phyloP scores from a whole-genome alignment of 2,113 vertebrate genomes.

The Cynocephalus volans region DNA sequence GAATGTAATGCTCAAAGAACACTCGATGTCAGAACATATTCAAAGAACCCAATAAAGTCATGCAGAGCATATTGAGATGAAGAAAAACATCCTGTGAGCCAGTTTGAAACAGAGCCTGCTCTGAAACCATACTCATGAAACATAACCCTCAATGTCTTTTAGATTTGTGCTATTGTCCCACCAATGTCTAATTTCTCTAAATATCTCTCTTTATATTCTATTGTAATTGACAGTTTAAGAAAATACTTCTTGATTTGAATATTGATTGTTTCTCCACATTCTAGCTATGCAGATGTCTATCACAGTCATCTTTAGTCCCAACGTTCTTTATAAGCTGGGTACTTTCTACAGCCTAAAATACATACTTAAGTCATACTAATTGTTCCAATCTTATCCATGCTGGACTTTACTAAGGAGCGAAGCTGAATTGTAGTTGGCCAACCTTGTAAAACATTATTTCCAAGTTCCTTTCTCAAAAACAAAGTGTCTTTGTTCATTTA shows the following conservation, averaged over 20 bases:
- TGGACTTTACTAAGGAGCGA: background rate
- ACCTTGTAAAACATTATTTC: background rate
- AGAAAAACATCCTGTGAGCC: background rate
- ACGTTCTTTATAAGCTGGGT: background rate
- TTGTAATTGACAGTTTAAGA: background rate
- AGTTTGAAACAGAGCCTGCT: background rate
- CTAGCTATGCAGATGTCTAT: background rate
- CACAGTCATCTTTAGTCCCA: background rate
- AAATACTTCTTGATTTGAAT: background rate
- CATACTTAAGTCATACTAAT: background rate
- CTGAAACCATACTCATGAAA: background rate
- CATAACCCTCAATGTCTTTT: background rate
- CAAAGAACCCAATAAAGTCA: background rate
- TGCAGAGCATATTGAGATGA: background rate
- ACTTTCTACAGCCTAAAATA: background rate
- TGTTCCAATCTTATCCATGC: background rate
- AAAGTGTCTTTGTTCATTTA: background rate
- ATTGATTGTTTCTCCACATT: background rate
- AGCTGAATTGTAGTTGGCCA: background rate
- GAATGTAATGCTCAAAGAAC: background rate
- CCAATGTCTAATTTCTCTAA: background rate
- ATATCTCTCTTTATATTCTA: background rate
- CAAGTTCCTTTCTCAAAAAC: background rate
- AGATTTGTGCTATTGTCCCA: background rate
- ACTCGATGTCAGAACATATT: background rate